Percentiles rank a stretch among this genome's conserved stretches.
phyloP scores from a whole-genome alignment of 2,797 vertebrate species.

The Decapterus maruadsi region DNA sequence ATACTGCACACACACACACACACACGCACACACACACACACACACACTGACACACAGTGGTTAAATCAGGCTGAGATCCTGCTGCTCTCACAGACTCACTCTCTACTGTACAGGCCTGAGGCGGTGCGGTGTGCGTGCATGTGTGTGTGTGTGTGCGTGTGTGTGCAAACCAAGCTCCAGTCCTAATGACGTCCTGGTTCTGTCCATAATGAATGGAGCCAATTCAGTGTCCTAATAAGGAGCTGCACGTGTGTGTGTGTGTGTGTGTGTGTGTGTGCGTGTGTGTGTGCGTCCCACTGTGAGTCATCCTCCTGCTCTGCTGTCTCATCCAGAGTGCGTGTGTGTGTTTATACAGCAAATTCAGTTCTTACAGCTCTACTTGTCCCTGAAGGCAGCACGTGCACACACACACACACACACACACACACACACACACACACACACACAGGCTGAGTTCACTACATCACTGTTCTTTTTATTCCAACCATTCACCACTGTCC shows the following conservation, averaged over 20 bases:
- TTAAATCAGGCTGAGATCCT: slow-evolving; percentile 38
- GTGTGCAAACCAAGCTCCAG: too few relatives aligned
- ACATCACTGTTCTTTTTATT: too few relatives aligned
- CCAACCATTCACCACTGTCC: too few relatives aligned
- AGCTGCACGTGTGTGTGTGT: slow-evolving; percentile 8
- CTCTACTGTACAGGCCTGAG: slow-evolving; percentile 51
- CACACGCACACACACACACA: slow-evolving; percentile 3
- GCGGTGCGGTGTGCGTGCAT: neutral
- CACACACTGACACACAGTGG: slow-evolving; percentile 7
- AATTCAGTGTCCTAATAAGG: too few relatives aligned
- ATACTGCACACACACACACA: neutral
- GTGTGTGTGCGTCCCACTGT: slow-evolving; percentile 15
- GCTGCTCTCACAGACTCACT: slow-evolving; percentile 28
- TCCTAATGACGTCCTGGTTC: too few relatives aligned
- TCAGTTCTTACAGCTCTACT: neutral
- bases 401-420: neutral
- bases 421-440: too few relatives aligned
- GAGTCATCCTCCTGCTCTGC: slow-evolving; percentile 49
- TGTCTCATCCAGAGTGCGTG: slow-evolving; percentile 4
- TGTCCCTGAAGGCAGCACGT: neutral
- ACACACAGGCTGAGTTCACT: too few relatives aligned
- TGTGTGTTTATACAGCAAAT: neutral
- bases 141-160: too few relatives aligned
- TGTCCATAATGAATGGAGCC: too few relatives aligned
- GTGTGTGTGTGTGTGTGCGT: slow-evolving; percentile 31